Base-by-base conservation (phyloP, 2,888 invertebrate genomes). In the Fragum fragum region DNA sequence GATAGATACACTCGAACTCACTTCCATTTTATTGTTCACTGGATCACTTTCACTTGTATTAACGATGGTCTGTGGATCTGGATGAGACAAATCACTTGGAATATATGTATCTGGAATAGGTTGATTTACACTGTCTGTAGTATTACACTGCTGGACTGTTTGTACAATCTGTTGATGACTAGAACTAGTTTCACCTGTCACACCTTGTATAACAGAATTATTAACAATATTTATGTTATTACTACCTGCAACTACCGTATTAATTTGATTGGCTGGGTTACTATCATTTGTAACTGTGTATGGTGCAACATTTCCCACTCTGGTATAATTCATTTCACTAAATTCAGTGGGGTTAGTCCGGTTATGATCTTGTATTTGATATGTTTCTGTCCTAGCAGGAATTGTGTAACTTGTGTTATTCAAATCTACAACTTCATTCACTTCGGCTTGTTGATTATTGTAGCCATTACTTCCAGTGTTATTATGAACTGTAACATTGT, bases 321-420 rank as follows among this genome's bases (percentile, higher is more conserved):
- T 61, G n/a, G 47, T 47, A 14, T 47, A 47, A 47, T 47, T 47
- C 2, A n/a, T 14, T 14, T 47, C 47, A 47, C n/a, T 47, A 47
- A 9, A 18, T 18, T 3, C 47, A 18, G 14, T 29, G 29, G 71
- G 29, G 55, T 59, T 83, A 85, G 85, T 85, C 85, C 85, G 85
- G 57, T 80, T 78, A 83, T 85, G 85, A 29, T 85, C 83, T 70
- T 85, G 85, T 36, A 75, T 71, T 70, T 85, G 80, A 78, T 81
- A 83, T 55, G 78, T 78, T 70, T 83, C 82, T 57, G 76, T 53
- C 63, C 77, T 77, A 42, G 74, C 68, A 26, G 78, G 82, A 59
- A 82, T 76, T 75, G 76, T 70, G 11, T 74, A 53, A 47, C 29
- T 53, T 47, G 21, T 76, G 26, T 72, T 70, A 29, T 75, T 69